Evolutionary conservation across 2,797 vertebrate genomes (phyloP), one percentile per base, ranked within the genome.

Genomic region (Crenuchus spilurus): DNA sequence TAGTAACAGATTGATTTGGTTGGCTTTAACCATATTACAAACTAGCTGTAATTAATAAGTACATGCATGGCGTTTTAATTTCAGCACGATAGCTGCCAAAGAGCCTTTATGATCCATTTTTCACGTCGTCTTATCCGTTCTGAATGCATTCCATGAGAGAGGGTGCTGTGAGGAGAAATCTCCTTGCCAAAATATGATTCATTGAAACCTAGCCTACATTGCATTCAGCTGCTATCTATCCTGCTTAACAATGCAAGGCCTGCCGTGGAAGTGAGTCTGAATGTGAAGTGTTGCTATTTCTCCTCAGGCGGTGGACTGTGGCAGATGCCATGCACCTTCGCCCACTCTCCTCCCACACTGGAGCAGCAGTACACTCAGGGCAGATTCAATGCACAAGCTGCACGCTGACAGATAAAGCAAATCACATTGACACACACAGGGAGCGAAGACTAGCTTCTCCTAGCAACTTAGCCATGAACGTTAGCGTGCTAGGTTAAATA

Each of bases 331-430:
- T 82, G 87, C 92, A 92, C 92, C 91, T 92, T 92, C 91, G 92
- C 92, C 92, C 92, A 94, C 92, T 89, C 75, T 86, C 91, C 91
- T 90, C 91, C 91, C 90, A 93, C 92, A 84, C 88, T 84, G 86
- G 86, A 87, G 91, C 87, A 82, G 90, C 88, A 84, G 88, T 89
- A 89, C 88, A 92, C 89, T 91, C 86, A 87, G 89, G 91, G 91
- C 91, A 92, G 88, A 91, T 92, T 91, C 88, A 74, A 87, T 91
- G 89, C 88, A 88, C 91, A 93, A 91, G 92, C 92, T 94, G 92
- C 92, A 90, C 89, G 86, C 90, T 86, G 86, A 89, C 91, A 93
- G 92, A 94, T 93, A 94, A 94, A 94, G 92, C 90, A 90, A 93
- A 92, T 92, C 91, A 91, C 90, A 91, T 92, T 91, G 91, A 92